Percentiles rank a stretch among this genome's conserved stretches.
phyloP scores from a whole-genome alignment of 2,888 invertebrate species.

The Idaea aversata region DNA sequence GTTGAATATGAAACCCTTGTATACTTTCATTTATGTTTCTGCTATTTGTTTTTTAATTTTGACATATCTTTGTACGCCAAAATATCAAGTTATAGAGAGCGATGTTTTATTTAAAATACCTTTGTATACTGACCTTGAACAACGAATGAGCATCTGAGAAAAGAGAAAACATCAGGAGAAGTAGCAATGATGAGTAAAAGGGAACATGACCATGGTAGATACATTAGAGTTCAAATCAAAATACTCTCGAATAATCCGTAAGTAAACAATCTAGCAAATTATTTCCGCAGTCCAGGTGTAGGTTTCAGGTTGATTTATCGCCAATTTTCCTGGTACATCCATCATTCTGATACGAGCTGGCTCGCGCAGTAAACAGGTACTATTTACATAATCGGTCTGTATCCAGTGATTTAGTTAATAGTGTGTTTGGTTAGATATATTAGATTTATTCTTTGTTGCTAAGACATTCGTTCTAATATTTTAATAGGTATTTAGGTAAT shows the following conservation, averaged over 20 bases:
- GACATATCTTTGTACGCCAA: too few species aligned
- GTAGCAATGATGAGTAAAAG: too few species aligned
- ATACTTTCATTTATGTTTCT: too few species aligned
- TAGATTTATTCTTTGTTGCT: background rate
- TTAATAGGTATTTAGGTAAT: too few species aligned
- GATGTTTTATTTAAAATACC: too few species aligned
- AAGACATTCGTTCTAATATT: background rate
- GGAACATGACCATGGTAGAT: too few species aligned
- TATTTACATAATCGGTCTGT: background rate
- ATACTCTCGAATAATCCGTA: background rate
- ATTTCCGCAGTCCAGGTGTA: constrained; percentile 6
- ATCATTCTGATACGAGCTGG: constrained; percentile 41
- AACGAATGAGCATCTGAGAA: too few species aligned
- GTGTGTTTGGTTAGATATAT: background rate
- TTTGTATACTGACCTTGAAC: too few species aligned
- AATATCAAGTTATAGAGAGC: too few species aligned
- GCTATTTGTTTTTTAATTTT: too few species aligned
- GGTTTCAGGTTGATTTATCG: constrained; percentile 46
- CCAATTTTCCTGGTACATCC: constrained; percentile 56
- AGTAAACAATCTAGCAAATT: background rate
- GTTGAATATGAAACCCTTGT: too few species aligned
- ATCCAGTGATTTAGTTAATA: background rate
- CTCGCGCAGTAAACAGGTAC: background rate
- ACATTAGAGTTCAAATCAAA: background rate
- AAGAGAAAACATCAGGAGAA: too few species aligned